Percentiles rank a stretch among this genome's conserved stretches.
Evolutionary conservation across 1,140 invertebrate species (phyloP).

Genomic region (Arctopsyche grandis): DNA sequence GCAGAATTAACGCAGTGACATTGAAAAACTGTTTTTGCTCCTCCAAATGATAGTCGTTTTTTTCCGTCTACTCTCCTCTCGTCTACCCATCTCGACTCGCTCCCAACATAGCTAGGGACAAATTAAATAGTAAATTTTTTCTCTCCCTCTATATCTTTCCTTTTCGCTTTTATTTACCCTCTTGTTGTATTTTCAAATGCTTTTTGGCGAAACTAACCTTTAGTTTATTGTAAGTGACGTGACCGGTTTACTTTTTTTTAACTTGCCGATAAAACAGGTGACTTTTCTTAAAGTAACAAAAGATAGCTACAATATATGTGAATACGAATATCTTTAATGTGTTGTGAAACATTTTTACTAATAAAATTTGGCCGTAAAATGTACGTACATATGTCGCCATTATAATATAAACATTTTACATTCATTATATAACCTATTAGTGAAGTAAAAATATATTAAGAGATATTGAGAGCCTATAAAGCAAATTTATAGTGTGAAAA

Average conservation of each 20-base stretch:
- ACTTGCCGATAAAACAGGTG: not conserved
- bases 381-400: too few species aligned
- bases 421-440: too few species aligned
- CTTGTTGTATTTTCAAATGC: not conserved
- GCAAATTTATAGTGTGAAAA: too few species aligned
- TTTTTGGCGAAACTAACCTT: not conserved
- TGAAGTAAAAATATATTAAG: too few species aligned
- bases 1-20: slow-evolving; percentile 18
- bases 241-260: not conserved
- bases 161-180: not conserved
- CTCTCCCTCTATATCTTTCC: not conserved
- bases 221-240: slow-evolving; percentile 5
- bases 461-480: too few species aligned
- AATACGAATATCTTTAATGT: too few species aligned
- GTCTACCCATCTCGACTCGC: not conserved
- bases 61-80: too few species aligned
- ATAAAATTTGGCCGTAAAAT: too few species aligned
- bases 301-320: too few species aligned
- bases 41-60: slow-evolving; percentile 22
- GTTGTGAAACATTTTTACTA: too few species aligned
- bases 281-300: too few species aligned
- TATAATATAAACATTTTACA: too few species aligned
- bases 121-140: slow-evolving; percentile 31
- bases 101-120: not conserved
- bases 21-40: slow-evolving; percentile 22